phyloP scores from a whole-genome alignment of 1,140 invertebrate genomes.

The Diorhabda elongata region DNA sequence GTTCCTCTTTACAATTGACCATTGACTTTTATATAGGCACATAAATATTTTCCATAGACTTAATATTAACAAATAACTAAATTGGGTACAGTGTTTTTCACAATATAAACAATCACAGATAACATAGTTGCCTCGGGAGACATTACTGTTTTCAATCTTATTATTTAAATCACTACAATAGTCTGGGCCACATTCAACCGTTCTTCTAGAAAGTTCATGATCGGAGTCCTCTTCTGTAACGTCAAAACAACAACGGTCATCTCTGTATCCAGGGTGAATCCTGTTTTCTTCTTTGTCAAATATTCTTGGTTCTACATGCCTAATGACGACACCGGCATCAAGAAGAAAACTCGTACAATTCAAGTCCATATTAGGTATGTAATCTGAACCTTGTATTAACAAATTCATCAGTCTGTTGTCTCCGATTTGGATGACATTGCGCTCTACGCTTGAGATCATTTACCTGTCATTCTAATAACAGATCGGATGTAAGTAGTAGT shows the following conservation, averaged over 20 bases:
- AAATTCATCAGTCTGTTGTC: slow-evolving; percentile 3
- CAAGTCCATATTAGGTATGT: slow-evolving; percentile 1
- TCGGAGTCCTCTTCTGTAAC: not conserved
- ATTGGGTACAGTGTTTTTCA: slow-evolving; percentile 18
- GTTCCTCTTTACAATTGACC: slow-evolving; percentile 19
- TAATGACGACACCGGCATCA: slow-evolving; percentile 1
- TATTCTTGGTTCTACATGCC: slow-evolving; percentile 7
- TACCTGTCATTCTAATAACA: not conserved
- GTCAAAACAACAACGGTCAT: not conserved
- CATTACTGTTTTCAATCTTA: slow-evolving; percentile 10
- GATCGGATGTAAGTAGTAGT: not conserved
- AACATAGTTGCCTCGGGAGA: slow-evolving; percentile 10
- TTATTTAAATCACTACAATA: not conserved
- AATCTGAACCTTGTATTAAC: not conserved
- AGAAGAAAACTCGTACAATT: not conserved
- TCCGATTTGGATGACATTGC: not conserved
- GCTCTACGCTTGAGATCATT: slow-evolving; percentile 2
- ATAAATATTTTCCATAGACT: slow-evolving; percentile 19
- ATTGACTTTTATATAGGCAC: slow-evolving; percentile 21
- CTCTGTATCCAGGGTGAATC: slow-evolving; percentile 4
- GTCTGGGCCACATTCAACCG: slow-evolving; percentile 6
- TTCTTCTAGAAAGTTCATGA: slow-evolving; percentile 7
- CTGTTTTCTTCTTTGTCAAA: not conserved
- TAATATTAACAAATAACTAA: slow-evolving; percentile 18
- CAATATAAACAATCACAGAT: slow-evolving; percentile 23